Base-by-base conservation (phyloP, 1,140 invertebrate species). In the Brachionus koreanus region DNA sequence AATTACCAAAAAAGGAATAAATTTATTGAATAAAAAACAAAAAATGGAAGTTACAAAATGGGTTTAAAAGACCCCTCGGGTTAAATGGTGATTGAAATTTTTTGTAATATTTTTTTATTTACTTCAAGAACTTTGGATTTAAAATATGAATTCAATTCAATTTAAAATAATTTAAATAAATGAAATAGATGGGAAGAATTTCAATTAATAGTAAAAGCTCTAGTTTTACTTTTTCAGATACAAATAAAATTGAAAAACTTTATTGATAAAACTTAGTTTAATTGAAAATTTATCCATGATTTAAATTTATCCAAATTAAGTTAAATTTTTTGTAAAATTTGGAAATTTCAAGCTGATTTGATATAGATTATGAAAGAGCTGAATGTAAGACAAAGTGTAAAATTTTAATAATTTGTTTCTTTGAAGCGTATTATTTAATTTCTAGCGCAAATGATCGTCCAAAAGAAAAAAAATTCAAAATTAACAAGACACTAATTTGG, bases 311-410 rank as follows among this genome's bases (percentile, higher is more conserved):
- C n/a, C n/a, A n/a, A 57, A 57, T 57, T 57, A 16, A 57, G 49
- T 65, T 65, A 33, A 33, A 33, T 65, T 65, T 33, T 65, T 29
- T 65, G 63, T 65, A 65, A 65, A 65, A 65, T 65, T 65, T 65
- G 25, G 19, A 57, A 57, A 57, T 65, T 37, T 29, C 29, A 65
- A 65, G 63, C 23, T 65, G 25, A 65, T 65, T 65, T 35, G 63
- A 7, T n/a, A 65, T 37, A 65, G 25, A 65, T 65, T 65, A 57
- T 57, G 49, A 57, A 57, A 57, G 49, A 57, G 49, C 49, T 23
- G 9, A 57, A 19, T 57, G 3, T n/a, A 19, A 57, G 49, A 57
- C 16, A 57, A 57, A 5, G 49, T 57, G 49, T 57, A 57, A 57
- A 57, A 57, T 57, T 57, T 19, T 23, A 16, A 57, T 57, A 57